Evolutionary conservation across 2,888 invertebrate species (phyloP).

Genomic region (Aspidapion aeneum): DNA sequence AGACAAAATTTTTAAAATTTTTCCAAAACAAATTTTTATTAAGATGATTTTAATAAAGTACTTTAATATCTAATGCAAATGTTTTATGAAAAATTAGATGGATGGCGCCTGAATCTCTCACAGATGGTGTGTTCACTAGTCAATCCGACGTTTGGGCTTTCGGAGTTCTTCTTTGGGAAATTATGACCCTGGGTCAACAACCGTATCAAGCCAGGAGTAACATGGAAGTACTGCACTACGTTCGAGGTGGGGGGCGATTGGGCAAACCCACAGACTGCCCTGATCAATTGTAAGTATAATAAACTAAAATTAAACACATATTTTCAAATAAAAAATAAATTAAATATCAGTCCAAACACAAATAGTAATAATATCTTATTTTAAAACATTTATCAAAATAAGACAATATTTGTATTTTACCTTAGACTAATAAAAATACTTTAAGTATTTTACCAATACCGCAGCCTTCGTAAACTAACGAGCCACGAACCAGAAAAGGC

Average conservation of each 20-base stretch:
- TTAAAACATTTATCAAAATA: no score
- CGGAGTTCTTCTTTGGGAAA: constrained; percentile 94
- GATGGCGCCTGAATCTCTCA: constrained; percentile 97
- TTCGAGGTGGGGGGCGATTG: constrained; percentile 83
- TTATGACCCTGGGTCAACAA: constrained; percentile 92
- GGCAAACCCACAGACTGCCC: constrained; percentile 83
- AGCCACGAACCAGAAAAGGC: no score
- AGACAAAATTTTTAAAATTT: no score
- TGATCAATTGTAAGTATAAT: constrained; percentile 67
- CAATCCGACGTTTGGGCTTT: constrained; percentile 98
- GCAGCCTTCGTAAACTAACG: no score
- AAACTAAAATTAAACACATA: neutral
- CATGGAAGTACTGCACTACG: constrained; percentile 86
- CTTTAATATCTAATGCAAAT: no score
- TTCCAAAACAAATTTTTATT: no score
- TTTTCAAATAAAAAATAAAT: constrained; percentile 3
- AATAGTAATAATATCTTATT: neutral
- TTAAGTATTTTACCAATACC: no score
- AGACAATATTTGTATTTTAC: no score
- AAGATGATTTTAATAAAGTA: no score
- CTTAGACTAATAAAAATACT: no score
- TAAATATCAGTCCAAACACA: constrained; percentile 5
- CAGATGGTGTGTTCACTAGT: constrained; percentile 94
- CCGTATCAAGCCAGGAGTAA: constrained; percentile 95
- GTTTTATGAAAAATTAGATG: no score